Evolutionary conservation across 2,113 vertebrate species (phyloP), one percentile per base, ranked within the genome.

Genomic region (Triplophysa siluroides): DNA sequence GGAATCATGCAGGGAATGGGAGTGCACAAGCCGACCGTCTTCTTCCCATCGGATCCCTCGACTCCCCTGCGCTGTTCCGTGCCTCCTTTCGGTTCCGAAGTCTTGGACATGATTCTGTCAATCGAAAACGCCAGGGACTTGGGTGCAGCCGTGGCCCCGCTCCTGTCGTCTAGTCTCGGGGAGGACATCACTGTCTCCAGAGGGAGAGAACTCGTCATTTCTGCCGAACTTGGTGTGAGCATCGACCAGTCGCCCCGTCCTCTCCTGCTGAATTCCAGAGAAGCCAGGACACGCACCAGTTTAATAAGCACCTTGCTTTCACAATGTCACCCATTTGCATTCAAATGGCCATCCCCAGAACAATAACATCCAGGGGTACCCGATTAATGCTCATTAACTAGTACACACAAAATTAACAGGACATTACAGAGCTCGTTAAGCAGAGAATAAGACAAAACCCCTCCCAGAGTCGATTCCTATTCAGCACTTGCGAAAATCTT

Each of bases 111-210:
- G 92, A 99, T 99, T 88, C 98, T 90, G 91, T 99, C 98, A 80
- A 99, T 99, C 89, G 98, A 99, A 90, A 99, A 99, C 91, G 98
- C 97, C 91, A 99, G 92, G 16, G 93, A 92, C 90, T 99, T 99
- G 76, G 97, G 92, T 50, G 95, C 93, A 86, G 93, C 93, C 73
- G 95, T 88, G 54, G 94, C 89, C 83, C 93, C 94, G 56, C 88
- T 94, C 86, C 94, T 90, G 82, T 87, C 86, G 74, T 92, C 92
- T 77, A 91, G 90, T 81, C 95, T 91, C 67, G 93, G 92, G 82
- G 95, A 97, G 85, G 95, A 94, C 94, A 96, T 94, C 83, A 96
- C 93, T 70, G 95, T 94, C 87, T 96, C 96, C 93, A 97, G 81
- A 81, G 96, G 93, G 84, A 94, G 93, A 78, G 96, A 96, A 90